A percentile compares a stretch with the other conserved stretches of the same genome.
phyloP scores from a whole-genome alignment of 2,888 invertebrate species.

The Amiota minor region DNA sequence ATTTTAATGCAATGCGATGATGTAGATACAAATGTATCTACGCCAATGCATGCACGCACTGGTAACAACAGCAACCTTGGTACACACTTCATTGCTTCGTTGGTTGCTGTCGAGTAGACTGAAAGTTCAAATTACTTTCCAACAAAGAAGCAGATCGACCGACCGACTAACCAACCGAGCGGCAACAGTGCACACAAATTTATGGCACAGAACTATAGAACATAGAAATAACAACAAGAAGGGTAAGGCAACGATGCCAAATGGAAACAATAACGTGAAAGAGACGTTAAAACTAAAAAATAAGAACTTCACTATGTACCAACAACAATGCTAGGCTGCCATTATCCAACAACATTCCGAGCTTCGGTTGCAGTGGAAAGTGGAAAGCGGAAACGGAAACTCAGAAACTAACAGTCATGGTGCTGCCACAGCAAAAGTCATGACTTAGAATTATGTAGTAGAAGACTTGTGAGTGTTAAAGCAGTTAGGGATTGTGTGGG shows the following conservation, averaged over 20 bases:
- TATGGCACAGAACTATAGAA: constrained; percentile 2
- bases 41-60: background rate
- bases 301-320: too few relatives aligned
- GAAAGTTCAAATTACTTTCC: constrained; percentile 20
- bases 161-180: constrained; percentile 14
- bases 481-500: too few relatives aligned
- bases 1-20: background rate
- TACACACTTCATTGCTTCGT: constrained; percentile 16
- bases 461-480: too few relatives aligned
- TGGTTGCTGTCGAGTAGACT: background rate
- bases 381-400: constrained; percentile 25
- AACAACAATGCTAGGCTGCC: too few relatives aligned
- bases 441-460: constrained; percentile 20
- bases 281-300: too few relatives aligned
- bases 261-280: background rate
- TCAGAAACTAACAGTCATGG: constrained; percentile 13
- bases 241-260: background rate
- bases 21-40: background rate
- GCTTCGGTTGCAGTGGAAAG: background rate
- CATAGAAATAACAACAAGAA: constrained; percentile 12
- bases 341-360: too few relatives aligned
- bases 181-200: constrained; percentile 14
- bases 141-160: constrained; percentile 14
- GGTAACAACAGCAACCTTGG: background rate
- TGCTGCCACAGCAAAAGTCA: constrained; percentile 11